Evolutionary conservation across 2,797 vertebrate genomes (phyloP).

Genomic region (Dendrocincla fuliginosa): DNA sequence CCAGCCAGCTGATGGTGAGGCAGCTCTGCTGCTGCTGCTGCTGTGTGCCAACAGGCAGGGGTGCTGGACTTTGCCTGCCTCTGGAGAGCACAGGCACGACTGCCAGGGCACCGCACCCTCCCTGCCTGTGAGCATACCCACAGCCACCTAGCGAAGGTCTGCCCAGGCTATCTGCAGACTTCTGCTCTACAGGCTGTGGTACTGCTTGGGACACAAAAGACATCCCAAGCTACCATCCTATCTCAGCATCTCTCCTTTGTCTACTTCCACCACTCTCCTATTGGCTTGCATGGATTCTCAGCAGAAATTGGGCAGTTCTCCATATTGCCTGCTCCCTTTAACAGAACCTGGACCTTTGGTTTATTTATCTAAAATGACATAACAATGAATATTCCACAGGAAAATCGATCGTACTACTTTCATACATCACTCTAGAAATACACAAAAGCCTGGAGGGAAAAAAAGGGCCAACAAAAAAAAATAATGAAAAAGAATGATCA

Average conservation of each 20-base stretch:
- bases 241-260: background rate
- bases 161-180: background rate
- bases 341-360: background rate
- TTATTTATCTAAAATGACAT: background rate
- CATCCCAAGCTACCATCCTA: background rate
- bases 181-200: background rate
- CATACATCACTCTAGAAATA: background rate
- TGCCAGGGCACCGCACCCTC: background rate
- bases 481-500: background rate
- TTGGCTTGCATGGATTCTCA: background rate
- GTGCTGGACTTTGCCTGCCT: background rate
- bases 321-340: background rate
- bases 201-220: background rate
- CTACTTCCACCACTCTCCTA: background rate
- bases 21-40: background rate
- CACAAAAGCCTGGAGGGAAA: background rate
- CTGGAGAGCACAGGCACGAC: background rate
- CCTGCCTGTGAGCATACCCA: background rate
- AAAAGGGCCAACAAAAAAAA: background rate
- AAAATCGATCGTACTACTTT: background rate
- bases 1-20: background rate
- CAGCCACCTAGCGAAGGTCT: background rate
- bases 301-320: background rate
- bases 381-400: background rate
- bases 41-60: background rate